phyloP scores from a whole-genome alignment of 1,140 invertebrate genomes.

The Drosophila lowei region DNA sequence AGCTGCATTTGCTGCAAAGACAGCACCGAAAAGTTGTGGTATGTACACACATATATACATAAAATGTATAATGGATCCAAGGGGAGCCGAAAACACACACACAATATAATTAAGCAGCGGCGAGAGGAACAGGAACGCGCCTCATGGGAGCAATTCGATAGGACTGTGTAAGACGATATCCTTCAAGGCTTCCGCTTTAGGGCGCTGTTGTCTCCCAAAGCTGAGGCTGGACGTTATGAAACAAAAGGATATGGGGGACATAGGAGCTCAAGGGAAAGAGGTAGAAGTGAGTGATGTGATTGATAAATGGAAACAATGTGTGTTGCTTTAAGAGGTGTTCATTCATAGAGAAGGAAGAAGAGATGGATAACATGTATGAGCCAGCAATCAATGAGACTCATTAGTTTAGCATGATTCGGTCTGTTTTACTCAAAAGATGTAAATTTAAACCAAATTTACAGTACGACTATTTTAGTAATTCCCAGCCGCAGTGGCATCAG shows the following conservation, averaged over 20 bases:
- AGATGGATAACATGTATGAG: too few relatives aligned
- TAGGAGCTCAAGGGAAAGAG: too few relatives aligned
- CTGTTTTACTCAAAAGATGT: too few relatives aligned
- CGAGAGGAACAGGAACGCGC: slow-evolving; percentile 21
- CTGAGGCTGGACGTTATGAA: slow-evolving; percentile 37
- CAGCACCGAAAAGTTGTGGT: slow-evolving; percentile 25
- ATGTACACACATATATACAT: slow-evolving; percentile 13
- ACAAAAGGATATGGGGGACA: background rate
- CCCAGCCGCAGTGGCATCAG: too few relatives aligned
- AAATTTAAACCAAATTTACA: too few relatives aligned
- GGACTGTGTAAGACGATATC: slow-evolving; percentile 67
- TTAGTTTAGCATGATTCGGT: too few relatives aligned
- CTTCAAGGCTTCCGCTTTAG: slow-evolving; percentile 76
- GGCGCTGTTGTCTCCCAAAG: slow-evolving; percentile 25
- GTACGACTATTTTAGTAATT: background rate
- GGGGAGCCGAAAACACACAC: slow-evolving; percentile 35
- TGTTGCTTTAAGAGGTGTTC: background rate
- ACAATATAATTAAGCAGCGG: slow-evolving; percentile 65
- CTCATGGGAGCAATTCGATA: slow-evolving; percentile 69
- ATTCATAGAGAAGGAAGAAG: background rate
- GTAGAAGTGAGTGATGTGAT: background rate
- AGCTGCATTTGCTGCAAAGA: slow-evolving; percentile 54
- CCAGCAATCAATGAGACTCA: too few relatives aligned
- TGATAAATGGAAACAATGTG: slow-evolving; percentile 13
- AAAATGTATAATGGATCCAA: slow-evolving; percentile 47